A percentile compares a stretch with the other conserved stretches of the same genome.
Conservation (phyloP, 2,797 vertebrate genomes). For the Melanotaenia nigrans region DNA sequence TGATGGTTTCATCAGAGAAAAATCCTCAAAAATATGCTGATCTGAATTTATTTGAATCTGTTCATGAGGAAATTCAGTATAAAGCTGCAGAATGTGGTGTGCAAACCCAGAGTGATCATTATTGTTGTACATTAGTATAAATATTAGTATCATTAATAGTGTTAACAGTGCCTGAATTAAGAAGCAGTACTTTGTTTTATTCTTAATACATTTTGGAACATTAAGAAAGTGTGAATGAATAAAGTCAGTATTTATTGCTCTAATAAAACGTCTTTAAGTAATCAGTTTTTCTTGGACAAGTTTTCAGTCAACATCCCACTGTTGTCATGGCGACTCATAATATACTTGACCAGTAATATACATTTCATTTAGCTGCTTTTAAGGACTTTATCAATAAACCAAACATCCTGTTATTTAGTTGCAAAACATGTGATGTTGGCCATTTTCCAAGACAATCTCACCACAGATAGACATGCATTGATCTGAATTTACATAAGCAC, state of each 20-base stretch:
- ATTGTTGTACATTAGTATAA: too few relatives aligned
- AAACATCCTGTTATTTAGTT: neutral
- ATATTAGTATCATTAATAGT: too few relatives aligned
- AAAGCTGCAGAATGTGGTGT: too few relatives aligned
- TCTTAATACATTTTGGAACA: neutral
- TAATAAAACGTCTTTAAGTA: neutral
- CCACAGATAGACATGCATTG: neutral
- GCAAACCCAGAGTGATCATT: too few relatives aligned
- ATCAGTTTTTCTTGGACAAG: slow-evolving; percentile 1
- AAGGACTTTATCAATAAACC: slow-evolving; percentile 17
- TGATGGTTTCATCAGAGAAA: neutral
- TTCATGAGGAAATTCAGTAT: too few relatives aligned
- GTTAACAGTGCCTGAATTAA: too few relatives aligned
- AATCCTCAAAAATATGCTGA: too few relatives aligned
- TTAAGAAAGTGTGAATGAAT: neutral
- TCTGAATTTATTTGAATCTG: too few relatives aligned
- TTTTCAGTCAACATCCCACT: neutral
- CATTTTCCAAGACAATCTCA: neutral
- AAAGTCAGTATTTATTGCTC: neutral
- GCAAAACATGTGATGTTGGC: neutral
- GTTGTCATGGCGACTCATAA: neutral
- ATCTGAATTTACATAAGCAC: neutral
- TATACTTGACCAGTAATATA: neutral
- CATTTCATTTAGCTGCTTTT: neutral
- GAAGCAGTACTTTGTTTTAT: neutral